phyloP scores from a whole-genome alignment of 2,888 invertebrate genomes.

The Dioctria linearis region DNA sequence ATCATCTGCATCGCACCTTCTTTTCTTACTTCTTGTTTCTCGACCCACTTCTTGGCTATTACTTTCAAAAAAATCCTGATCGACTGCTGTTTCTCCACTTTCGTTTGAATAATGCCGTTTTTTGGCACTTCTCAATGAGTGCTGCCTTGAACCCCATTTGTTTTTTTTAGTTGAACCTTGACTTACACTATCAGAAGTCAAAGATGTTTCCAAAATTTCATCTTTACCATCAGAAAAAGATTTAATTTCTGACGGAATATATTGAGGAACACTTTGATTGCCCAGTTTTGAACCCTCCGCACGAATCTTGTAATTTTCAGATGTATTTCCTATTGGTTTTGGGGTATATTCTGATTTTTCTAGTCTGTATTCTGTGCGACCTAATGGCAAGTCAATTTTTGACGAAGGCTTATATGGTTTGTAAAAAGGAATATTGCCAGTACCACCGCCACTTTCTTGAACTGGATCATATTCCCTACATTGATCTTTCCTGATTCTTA shows the following conservation, averaged over 20 bases:
- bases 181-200: background rate
- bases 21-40: conserved; percentile 10
- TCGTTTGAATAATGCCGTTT: background rate
- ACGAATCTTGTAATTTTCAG: background rate
- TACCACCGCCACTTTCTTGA: background rate
- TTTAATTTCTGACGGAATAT: conserved; percentile 36
- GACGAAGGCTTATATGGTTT: conserved; percentile 44
- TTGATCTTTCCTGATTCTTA: conserved; percentile 13
- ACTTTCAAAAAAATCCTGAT: background rate
- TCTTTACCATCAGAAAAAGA: background rate
- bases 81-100: background rate
- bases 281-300: background rate
- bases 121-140: background rate
- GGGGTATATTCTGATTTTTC: conserved; percentile 49
- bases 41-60: background rate
- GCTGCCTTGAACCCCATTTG: background rate
- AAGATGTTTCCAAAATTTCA: background rate
- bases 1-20: background rate
- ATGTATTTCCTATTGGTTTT: conserved; percentile 36
- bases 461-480: conserved; percentile 33
- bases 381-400: conserved; percentile 14
- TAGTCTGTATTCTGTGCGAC: background rate
- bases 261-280: conserved; percentile 1
- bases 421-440: conserved; percentile 26
- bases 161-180: background rate